phyloP scores from a whole-genome alignment of 2,888 invertebrate genomes.

The Bugulina stolonifera region DNA sequence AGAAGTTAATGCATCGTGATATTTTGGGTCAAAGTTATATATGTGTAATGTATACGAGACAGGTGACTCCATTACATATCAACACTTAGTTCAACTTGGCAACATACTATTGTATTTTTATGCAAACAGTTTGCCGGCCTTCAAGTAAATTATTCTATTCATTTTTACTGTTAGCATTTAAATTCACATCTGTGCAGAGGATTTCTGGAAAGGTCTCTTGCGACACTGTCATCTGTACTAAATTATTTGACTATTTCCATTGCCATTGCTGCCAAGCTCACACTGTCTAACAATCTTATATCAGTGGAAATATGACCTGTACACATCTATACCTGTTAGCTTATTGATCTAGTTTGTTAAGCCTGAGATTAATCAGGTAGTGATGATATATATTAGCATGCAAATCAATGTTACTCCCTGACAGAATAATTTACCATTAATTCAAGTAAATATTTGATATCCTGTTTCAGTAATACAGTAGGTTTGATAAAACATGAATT shows the following conservation, averaged over 20 bases:
- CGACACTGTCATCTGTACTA: no score
- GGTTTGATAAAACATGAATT: not conserved
- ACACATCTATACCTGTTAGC: not conserved
- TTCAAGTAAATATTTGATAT: not conserved
- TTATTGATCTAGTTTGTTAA: not conserved
- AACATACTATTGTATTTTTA: not conserved
- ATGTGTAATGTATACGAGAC: not conserved
- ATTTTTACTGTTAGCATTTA: no score
- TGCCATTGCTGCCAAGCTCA: no score
- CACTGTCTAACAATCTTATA: no score
- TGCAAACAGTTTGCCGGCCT: not conserved
- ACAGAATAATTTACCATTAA: not conserved
- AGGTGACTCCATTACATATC: conserved; percentile 15
- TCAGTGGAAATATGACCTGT: no score
- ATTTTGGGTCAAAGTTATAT: not conserved
- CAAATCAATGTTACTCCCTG: not conserved
- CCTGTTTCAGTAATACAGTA: not conserved
- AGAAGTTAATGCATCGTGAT: not conserved
- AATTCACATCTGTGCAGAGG: no score
- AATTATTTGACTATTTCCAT: no score
- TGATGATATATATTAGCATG: not conserved
- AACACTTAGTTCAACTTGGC: not conserved
- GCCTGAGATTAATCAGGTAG: not conserved
- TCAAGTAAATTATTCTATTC: no score
- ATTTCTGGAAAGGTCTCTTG: no score